Evolutionary conservation across 2,797 vertebrate species (phyloP).

Genomic region (Phylloscopus collybita): DNA sequence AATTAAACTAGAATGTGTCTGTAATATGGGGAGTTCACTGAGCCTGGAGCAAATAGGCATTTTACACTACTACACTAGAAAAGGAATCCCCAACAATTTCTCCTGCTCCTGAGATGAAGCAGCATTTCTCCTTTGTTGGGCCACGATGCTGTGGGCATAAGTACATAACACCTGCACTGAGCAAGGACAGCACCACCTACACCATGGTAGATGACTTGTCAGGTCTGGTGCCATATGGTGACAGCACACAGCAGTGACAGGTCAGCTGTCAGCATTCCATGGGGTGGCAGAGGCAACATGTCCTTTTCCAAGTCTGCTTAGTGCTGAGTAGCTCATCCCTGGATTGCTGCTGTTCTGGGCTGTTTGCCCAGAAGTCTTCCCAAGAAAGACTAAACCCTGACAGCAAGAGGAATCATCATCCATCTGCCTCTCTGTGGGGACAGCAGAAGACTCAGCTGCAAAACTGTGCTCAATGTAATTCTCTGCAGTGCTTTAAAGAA

Average conservation of each 20-base stretch:
- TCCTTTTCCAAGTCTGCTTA: not conserved
- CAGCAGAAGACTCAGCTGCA: not conserved
- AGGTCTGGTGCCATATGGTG: not conserved
- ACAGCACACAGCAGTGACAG: not conserved
- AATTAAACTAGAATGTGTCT: not conserved
- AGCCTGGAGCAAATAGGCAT: not conserved
- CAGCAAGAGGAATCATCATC: not conserved
- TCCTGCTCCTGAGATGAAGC: not conserved
- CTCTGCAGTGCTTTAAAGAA: not conserved
- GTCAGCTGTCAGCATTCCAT: not conserved
- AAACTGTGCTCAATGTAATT: not conserved
- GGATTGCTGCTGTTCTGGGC: not conserved
- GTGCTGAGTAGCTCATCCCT: accelerated
- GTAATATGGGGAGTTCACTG: not conserved
- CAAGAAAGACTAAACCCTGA: not conserved
- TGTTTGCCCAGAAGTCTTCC: not conserved
- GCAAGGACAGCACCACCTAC: not conserved
- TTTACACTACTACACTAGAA: not conserved
- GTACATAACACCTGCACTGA: accelerated
- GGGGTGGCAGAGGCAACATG: accelerated
- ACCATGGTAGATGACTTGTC: accelerated
- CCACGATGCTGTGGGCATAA: not conserved
- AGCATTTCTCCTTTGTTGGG: accelerated
- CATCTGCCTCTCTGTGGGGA: not conserved
- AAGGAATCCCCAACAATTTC: not conserved